phyloP scores from a whole-genome alignment of 1,140 invertebrate genomes.

The Trichoplusia ni region DNA sequence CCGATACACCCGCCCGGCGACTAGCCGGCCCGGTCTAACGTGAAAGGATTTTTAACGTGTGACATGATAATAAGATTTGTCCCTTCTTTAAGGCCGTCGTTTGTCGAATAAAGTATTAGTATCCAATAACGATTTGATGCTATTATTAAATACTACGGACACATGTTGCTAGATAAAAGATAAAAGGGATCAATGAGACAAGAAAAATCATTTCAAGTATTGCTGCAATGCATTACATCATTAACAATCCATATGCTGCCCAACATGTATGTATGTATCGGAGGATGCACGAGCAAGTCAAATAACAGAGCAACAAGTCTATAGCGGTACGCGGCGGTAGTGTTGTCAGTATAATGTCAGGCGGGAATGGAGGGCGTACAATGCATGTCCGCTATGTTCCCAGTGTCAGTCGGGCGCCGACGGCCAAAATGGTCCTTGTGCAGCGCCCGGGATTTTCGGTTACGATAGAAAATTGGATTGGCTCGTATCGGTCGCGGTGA shows the following conservation, averaged over 20 bases:
- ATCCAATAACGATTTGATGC: too few relatives aligned
- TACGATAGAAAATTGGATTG: constrained; percentile 61
- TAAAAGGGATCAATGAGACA: too few relatives aligned
- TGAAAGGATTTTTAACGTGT: constrained; percentile 31
- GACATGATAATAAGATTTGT: constrained; percentile 27
- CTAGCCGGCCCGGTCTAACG: constrained; percentile 15
- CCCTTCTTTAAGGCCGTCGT: constrained; percentile 11
- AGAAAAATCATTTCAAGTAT: too few relatives aligned
- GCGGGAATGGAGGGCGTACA: constrained; percentile 38
- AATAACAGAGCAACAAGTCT: constrained; percentile 48
- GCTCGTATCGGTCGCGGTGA: constrained; percentile 42
- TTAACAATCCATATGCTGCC: not conserved
- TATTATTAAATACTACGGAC: too few relatives aligned
- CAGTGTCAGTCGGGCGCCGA: constrained; percentile 38
- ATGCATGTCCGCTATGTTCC: constrained; percentile 42
- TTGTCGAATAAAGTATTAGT: constrained; percentile 3
- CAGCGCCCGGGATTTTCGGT: constrained; percentile 46
- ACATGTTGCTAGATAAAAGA: too few relatives aligned
- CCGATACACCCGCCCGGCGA: constrained; percentile 47
- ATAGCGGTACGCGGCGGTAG: constrained; percentile 33
- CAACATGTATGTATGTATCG: constrained; percentile 11
- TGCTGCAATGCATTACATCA: not conserved
- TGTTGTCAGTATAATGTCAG: constrained; percentile 43
- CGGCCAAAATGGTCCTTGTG: constrained; percentile 39
- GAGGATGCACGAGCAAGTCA: constrained; percentile 24